Percentiles rank a stretch among this genome's conserved stretches.
phyloP scores from a whole-genome alignment of 2,888 invertebrate species.

The Cyrtodaria siliqua region DNA sequence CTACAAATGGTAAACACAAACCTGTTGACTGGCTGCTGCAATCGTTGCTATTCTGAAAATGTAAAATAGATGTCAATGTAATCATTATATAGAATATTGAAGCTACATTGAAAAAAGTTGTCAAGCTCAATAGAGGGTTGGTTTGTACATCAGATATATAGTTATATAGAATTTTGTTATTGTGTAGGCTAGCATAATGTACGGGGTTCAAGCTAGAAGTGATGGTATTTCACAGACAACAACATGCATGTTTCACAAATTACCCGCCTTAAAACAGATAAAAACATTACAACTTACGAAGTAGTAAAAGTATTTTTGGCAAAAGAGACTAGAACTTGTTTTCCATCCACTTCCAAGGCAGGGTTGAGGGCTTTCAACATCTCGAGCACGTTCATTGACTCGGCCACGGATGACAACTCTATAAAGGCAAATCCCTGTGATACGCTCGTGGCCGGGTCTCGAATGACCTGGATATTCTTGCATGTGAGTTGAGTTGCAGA shows the following conservation, averaged over 20 bases:
- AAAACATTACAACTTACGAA: constrained; percentile 77
- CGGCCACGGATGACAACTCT: constrained; percentile 93
- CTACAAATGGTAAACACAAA: constrained; percentile 1
- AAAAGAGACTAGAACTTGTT: constrained; percentile 85
- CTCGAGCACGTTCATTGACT: constrained; percentile 92
- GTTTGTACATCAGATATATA: too few relatives aligned
- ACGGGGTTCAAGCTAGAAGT: too few relatives aligned
- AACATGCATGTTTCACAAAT: too few relatives aligned
- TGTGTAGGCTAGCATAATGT: too few relatives aligned
- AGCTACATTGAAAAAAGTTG: too few relatives aligned
- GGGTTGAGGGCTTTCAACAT: constrained; percentile 88
- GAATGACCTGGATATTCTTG: constrained; percentile 83
- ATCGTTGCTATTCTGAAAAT: constrained; percentile 75
- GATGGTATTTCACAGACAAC: too few relatives aligned
- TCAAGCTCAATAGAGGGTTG: too few relatives aligned
- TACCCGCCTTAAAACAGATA: too few relatives aligned
- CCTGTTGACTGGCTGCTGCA: constrained; percentile 48
- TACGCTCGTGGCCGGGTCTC: constrained; percentile 81
- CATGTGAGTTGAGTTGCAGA: constrained; percentile 86
- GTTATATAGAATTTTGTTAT: neutral
- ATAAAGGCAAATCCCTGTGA: constrained; percentile 87
- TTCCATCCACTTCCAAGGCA: constrained; percentile 88
- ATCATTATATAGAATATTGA: too few relatives aligned
- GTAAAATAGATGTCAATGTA: too few relatives aligned
- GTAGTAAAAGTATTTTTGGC: constrained; percentile 86